Evolutionary conservation across 2,888 invertebrate genomes (phyloP).

Genomic region (Agriopis leucophaearia): DNA sequence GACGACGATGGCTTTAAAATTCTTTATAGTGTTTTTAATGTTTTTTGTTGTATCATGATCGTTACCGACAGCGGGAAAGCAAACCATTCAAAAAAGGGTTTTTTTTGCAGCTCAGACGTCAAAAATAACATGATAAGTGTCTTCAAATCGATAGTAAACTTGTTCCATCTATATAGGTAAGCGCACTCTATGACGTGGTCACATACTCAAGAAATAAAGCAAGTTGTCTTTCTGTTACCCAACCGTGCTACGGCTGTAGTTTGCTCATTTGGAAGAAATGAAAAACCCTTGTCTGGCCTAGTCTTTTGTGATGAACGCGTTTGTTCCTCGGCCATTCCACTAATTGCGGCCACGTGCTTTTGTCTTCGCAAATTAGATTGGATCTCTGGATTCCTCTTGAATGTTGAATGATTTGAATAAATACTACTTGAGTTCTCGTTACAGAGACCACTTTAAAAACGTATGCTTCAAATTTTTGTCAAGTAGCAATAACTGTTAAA

Average conservation of each 20-base stretch:
- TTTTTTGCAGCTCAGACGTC: no score
- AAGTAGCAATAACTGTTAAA: no score
- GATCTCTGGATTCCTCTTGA: conserved; percentile 69
- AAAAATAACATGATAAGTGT: no score
- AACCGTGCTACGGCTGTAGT: conserved; percentile 64
- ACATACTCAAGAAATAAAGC: background rate
- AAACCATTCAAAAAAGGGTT: no score
- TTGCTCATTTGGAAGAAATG: conserved; percentile 86
- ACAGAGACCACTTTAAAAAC: background rate
- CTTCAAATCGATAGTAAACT: no score
- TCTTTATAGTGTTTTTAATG: no score
- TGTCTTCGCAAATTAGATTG: conserved; percentile 80
- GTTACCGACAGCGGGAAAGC: no score
- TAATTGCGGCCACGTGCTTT: conserved; percentile 84
- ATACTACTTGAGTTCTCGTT: conserved; percentile 39
- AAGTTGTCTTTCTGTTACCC: conserved; percentile 13
- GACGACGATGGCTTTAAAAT: no score
- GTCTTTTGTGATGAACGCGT: conserved; percentile 81
- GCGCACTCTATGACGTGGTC: no score
- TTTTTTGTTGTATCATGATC: no score
- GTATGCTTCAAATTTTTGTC: no score
- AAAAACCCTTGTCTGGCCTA: conserved; percentile 74
- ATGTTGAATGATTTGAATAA: conserved; percentile 61
- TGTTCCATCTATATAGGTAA: no score
- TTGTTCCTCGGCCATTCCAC: conserved; percentile 84